Conservation (phyloP, 2,888 invertebrate genomes). For the Deroplatys truncata region DNA sequence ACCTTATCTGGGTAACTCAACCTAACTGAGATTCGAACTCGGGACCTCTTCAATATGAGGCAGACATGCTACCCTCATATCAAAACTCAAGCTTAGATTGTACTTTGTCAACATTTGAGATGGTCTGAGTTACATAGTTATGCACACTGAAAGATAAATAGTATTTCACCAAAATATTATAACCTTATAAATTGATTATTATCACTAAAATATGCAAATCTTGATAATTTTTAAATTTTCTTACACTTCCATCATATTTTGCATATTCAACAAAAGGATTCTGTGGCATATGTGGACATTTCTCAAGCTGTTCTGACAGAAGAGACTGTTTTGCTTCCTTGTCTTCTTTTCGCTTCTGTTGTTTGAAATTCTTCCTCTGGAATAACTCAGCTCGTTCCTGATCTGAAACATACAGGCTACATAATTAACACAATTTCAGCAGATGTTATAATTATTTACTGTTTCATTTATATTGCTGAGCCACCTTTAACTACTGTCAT, state of each 20-base stretch:
- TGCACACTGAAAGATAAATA: too few species aligned
- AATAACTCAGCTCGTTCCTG: slow-evolving; percentile 56
- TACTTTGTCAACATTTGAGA: too few species aligned
- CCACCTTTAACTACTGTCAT: too few species aligned
- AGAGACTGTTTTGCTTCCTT: slow-evolving; percentile 52
- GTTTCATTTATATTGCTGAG: background rate
- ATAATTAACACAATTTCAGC: slow-evolving; percentile 20
- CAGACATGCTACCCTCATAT: too few species aligned
- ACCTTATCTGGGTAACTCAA: too few species aligned
- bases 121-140: too few species aligned
- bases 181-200: too few species aligned
- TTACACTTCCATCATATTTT: slow-evolving; percentile 80
- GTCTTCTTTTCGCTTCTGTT: slow-evolving; percentile 37
- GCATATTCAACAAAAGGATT: slow-evolving; percentile 89
- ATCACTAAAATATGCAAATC: too few species aligned
- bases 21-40: too few species aligned
- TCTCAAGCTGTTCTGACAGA: slow-evolving; percentile 70
- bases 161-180: too few species aligned
- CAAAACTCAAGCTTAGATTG: too few species aligned
- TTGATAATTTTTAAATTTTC: background rate
- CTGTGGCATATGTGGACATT: slow-evolving; percentile 70
- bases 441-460: background rate
- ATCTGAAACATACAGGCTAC: slow-evolving; percentile 36
- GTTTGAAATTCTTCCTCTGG: slow-evolving; percentile 40
- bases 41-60: too few species aligned